Percentiles rank a stretch among this genome's conserved stretches.
phyloP scores from a whole-genome alignment of 2,888 invertebrate species.

The Sinohyriopsis cumingii region DNA sequence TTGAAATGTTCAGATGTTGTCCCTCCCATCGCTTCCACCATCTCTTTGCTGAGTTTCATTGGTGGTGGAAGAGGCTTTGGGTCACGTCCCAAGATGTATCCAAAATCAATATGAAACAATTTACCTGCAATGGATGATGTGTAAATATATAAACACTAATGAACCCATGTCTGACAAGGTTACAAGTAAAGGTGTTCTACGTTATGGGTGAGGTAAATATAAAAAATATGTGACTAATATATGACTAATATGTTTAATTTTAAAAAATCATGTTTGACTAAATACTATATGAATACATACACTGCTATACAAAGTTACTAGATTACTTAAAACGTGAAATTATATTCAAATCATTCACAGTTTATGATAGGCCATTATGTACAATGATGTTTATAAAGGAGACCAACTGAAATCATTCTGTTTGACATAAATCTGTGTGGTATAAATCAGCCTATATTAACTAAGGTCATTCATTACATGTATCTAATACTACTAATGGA shows the following conservation, averaged over 20 bases:
- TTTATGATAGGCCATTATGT: too few relatives aligned
- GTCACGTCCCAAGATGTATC: slow-evolving; percentile 96
- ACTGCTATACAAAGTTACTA: too few relatives aligned
- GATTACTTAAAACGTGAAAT: too few relatives aligned
- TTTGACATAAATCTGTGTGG: too few relatives aligned
- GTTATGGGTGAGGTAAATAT: not conserved
- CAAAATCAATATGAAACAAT: slow-evolving; percentile 79
- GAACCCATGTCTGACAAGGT: not conserved
- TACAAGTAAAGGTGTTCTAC: not conserved
- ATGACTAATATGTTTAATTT: too few relatives aligned
- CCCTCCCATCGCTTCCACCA: slow-evolving; percentile 90
- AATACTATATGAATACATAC: not conserved
- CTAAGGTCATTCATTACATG: too few relatives aligned
- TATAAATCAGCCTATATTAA: too few relatives aligned
- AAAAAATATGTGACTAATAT: too few relatives aligned
- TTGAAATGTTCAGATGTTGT: slow-evolving; percentile 87
- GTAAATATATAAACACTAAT: not conserved
- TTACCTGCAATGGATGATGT: slow-evolving; percentile 53
- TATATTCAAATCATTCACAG: too few relatives aligned
- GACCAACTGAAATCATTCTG: too few relatives aligned
- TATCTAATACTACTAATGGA: too few relatives aligned
- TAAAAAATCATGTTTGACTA: not conserved
- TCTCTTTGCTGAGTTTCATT: slow-evolving; percentile 98
- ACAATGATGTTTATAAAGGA: too few relatives aligned
- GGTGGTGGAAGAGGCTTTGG: slow-evolving; percentile 99